Base-by-base conservation (phyloP, 1,140 invertebrate genomes). In the Mamestra configurata region DNA sequence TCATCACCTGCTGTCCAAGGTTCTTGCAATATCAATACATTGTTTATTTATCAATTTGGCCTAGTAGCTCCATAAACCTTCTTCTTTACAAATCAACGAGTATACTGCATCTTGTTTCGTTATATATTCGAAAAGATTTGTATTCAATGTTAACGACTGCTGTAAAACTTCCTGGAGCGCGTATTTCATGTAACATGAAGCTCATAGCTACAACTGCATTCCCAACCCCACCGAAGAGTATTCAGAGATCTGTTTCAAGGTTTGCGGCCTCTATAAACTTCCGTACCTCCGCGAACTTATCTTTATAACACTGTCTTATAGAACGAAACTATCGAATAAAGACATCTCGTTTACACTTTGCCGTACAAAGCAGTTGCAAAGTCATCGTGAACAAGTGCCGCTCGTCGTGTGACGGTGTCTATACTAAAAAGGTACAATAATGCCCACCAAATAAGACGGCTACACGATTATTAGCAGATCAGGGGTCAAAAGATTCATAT, bases 401-500 rank as follows among this genome's bases (percentile, higher is more conserved):
- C 22, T 61, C 46, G 43, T n/a, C 55, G 51, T 53, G 75, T 53
- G 31, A 64, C 57, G 72, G 79, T 80, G 61, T 27, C 22, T 53
- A 22, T 61, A 80, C 81, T 79, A 82, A 86, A 68, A 85, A 83
- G 83, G 66, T 79, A 89, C 87, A 90, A 90, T 89, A 87, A 88
- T 84, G 72, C 76, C 78, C 79, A 86, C 84, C 77, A 84, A 87
- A 88, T 89, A 88, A 82, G 85, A 90, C 72, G 82, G 85, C 86
- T 81, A 89, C 87, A 88, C 89, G 93, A 92, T 91, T 92, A 93
- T 91, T 89, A 93, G 80, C 82, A 79, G 90, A 84, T 82, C 89
- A 92, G 79, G 89, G 93, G 92, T 94, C 88, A 93, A 80, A 37
- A 86, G 89, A 93, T 93, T 75, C 57, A 79, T 90, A 90, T 89